Evolutionary conservation across 2,113 vertebrate species (phyloP).

Genomic region (Clarias gariepinus): DNA sequence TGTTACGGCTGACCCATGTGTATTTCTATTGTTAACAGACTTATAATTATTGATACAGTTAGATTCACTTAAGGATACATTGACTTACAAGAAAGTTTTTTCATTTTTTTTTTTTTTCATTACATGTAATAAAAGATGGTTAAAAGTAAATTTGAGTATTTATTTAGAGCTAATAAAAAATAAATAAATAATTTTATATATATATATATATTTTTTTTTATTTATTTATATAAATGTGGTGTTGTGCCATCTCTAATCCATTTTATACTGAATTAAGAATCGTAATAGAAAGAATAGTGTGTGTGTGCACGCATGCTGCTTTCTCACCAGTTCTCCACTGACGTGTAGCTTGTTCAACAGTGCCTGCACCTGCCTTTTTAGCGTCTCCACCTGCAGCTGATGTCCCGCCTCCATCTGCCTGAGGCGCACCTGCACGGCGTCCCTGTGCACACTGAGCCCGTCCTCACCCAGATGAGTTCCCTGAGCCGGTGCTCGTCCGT

Average conservation of each 20-base stretch:
- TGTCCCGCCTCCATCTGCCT: constrained; percentile 93
- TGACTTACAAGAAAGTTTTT: too few relatives aligned
- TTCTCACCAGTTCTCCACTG: constrained; percentile 92
- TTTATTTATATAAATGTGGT: too few relatives aligned
- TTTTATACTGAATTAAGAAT: not conserved
- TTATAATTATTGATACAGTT: too few relatives aligned
- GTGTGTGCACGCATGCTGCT: not conserved
- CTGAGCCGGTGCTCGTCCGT: constrained; percentile 31
- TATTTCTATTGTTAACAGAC: too few relatives aligned
- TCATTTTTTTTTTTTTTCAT: too few relatives aligned
- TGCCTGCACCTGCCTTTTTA: constrained; percentile 96
- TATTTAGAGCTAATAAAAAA: not conserved
- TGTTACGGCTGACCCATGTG: too few relatives aligned
- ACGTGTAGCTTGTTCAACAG: constrained; percentile 86
- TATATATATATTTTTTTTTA: too few relatives aligned
- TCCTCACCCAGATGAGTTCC: constrained; percentile 90
- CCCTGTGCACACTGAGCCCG: constrained; percentile 87
- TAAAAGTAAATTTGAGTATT: not conserved
- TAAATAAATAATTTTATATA: too few relatives aligned
- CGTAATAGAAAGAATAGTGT: not conserved
- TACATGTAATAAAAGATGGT: too few relatives aligned
- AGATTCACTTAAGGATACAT: too few relatives aligned
- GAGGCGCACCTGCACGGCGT: constrained; percentile 89
- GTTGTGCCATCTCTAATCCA: not conserved
- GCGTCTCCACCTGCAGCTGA: constrained; percentile 91